These are phyloP conservation scores for Camponotus vicinus DNA, from an alignment of 1,140 invertebrate species.

Conservation along the genomic window DNA sequence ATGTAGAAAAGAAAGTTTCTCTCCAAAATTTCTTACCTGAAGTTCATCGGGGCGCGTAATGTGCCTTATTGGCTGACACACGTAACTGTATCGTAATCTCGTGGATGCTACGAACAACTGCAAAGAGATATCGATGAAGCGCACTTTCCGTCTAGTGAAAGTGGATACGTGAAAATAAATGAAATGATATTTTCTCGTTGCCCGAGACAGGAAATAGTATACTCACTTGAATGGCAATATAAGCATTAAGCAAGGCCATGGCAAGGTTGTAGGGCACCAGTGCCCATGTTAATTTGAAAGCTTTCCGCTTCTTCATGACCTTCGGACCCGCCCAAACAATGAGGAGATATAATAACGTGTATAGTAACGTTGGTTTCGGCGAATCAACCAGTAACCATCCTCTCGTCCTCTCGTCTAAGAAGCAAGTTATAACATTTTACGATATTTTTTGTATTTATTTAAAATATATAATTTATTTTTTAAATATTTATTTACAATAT, in stretches of 20 bases:
- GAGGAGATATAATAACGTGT: constrained; percentile 92
- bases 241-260: constrained; percentile 94
- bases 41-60: constrained; percentile 94
- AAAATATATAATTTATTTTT: too few relatives aligned
- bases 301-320: constrained; percentile 93
- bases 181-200: constrained; percentile 18
- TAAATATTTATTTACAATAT: too few relatives aligned
- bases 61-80: constrained; percentile 95
- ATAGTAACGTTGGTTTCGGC: constrained; percentile 91
- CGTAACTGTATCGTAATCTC: constrained; percentile 94
- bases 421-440: neutral
- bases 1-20: neutral
- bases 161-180: neutral
- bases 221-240: constrained; percentile 92
- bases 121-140: constrained; percentile 15
- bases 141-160: constrained; percentile 31
- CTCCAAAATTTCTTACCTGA: constrained; percentile 87
- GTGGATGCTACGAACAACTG: constrained; percentile 92
- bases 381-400: constrained; percentile 96
- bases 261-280: constrained; percentile 95
- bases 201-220: neutral
- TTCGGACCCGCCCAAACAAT: constrained; percentile 94
- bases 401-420: constrained; percentile 92
- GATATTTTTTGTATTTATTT: neutral
- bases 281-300: constrained; percentile 92